A percentile compares a stretch with the other conserved stretches of the same genome.
Evolutionary conservation across 2,797 vertebrate genomes (phyloP).

Genomic region (Setipinna tenuifilis): DNA sequence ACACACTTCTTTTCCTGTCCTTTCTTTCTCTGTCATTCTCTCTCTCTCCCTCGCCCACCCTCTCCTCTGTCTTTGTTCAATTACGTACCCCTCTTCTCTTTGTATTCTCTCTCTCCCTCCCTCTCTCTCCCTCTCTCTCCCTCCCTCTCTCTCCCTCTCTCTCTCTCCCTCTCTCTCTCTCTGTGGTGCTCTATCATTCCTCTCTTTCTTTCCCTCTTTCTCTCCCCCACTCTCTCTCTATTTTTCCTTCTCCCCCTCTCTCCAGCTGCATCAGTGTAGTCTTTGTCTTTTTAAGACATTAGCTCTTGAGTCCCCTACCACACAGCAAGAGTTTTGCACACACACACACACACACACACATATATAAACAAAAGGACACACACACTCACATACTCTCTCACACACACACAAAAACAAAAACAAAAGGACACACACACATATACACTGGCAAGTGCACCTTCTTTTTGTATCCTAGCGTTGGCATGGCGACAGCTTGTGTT

Average conservation of each 20-base stretch:
- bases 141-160: too few species aligned
- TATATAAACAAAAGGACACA: not conserved
- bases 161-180: too few species aligned
- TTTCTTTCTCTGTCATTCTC: not conserved
- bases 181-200: too few species aligned
- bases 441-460: not conserved
- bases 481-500: not conserved
- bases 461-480: not conserved
- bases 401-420: not conserved
- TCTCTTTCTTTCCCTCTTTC: not conserved
- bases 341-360: not conserved
- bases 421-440: not conserved
- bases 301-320: not conserved
- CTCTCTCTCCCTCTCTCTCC: not conserved
- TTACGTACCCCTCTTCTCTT: too few species aligned
- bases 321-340: not conserved
- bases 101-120: not conserved
- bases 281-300: not conserved
- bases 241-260: not conserved
- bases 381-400: not conserved
- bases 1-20: not conserved
- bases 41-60: not conserved
- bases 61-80: too few species aligned
- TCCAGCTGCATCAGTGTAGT: not conserved
- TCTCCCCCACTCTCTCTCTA: not conserved